Evolutionary conservation across 2,113 vertebrate species (phyloP).

Genomic region (Malurus elegans): DNA sequence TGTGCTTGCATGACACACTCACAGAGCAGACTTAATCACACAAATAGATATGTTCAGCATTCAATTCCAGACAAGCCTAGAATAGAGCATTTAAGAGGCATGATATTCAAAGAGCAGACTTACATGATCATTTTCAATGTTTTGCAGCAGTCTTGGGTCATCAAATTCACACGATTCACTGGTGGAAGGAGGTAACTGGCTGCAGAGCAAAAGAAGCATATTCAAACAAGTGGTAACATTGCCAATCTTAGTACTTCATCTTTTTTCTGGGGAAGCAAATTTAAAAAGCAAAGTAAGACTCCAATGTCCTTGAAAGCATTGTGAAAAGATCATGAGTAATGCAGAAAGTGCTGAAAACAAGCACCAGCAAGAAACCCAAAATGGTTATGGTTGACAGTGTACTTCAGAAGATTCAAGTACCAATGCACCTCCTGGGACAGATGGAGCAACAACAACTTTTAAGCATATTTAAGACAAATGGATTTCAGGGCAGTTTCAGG

Average conservation of each 20-base stretch:
- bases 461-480: background rate
- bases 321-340: background rate
- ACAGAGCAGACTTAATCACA: background rate
- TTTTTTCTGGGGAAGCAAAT: background rate
- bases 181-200: conserved; percentile 83
- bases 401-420: background rate
- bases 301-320: background rate
- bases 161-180: conserved; percentile 92
- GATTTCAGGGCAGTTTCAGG: background rate
- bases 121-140: conserved; percentile 91
- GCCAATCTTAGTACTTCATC: background rate
- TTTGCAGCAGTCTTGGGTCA: conserved; percentile 90
- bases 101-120: conserved; percentile 9
- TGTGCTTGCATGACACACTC: background rate
- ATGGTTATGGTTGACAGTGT: accelerated
- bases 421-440: background rate
- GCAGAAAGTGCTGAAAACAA: background rate
- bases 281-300: background rate
- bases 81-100: background rate
- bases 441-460: background rate
- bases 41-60: background rate
- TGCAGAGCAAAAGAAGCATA: conserved; percentile 57
- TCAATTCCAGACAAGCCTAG: background rate
- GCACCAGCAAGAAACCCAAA: background rate
- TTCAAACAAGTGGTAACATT: background rate